A percentile compares a stretch with the other conserved stretches of the same genome.
phyloP scores from a whole-genome alignment of 2,113 vertebrate genomes.

The Ceratotherium simum region DNA sequence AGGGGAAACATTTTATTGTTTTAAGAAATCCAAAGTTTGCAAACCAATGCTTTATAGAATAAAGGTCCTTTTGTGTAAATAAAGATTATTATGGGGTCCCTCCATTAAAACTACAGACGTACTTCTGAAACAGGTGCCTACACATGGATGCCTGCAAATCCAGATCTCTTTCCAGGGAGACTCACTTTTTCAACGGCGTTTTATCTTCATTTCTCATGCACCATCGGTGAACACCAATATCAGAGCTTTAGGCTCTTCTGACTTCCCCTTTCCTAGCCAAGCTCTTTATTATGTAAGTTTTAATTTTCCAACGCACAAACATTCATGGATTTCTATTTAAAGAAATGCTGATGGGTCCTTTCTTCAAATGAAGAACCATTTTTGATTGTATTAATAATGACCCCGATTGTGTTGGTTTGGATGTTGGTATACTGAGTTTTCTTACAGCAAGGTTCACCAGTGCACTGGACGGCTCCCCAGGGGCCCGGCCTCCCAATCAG shows the following conservation, averaged over 20 bases:
- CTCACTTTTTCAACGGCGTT: neutral
- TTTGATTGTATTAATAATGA: neutral
- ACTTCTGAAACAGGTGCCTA: neutral
- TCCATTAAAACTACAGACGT: neutral
- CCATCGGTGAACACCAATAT: neutral
- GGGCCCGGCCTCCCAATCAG: neutral
- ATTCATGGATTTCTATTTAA: slow-evolving; percentile 1
- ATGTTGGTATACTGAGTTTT: neutral
- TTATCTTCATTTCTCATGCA: neutral
- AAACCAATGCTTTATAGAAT: neutral
- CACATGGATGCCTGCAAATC: neutral
- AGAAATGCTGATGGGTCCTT: neutral
- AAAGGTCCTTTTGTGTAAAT: slow-evolving; percentile 8
- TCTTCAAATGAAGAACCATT: neutral
- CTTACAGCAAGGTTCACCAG: neutral
- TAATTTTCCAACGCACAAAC: slow-evolving; percentile 38
- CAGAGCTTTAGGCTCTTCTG: neutral
- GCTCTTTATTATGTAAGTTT: slow-evolving; percentile 48
- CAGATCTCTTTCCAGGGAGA: slow-evolving; percentile 10
- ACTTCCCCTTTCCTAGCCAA: neutral
- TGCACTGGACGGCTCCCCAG: neutral
- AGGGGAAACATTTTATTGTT: neutral
- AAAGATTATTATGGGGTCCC: neutral
- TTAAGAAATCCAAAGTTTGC: neutral
- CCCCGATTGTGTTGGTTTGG: neutral